Evolutionary conservation across 2,888 invertebrate species (phyloP), one percentile per base, ranked within the genome.

Genomic region (Agrochola litura): DNA sequence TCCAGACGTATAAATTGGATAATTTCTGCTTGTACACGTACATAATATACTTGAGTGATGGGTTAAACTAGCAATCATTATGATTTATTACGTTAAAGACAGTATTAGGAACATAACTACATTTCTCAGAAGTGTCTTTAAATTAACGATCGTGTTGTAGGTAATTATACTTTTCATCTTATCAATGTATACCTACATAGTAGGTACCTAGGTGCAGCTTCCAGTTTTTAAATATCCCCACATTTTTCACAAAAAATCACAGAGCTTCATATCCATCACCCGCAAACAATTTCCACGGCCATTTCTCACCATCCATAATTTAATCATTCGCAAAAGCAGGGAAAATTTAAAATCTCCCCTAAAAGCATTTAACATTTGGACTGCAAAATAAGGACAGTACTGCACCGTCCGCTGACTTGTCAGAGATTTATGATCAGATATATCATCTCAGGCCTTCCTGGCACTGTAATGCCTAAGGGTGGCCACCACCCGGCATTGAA

Each of bases 381-480:
- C 79, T 86, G 84, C 84, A 84, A 88, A 89, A 81, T 86, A 88
- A 84, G 81, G 84, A 79, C 76, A 81, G 74, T 64, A 64, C 73
- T 83, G 86, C 83, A 81, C 66, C 76, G 85, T 87, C 90, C 89
- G 91, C 86, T 89, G 92, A 92, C 90, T 88, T 88, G 83, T 88
- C 91, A 90, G 93, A 94, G 94, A 95, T 95, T 95, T 95, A 95
- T 94, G 92, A 89, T 90, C 89, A 92, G 91, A 95, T 95, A 95
- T 94, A 93, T 95, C 95, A 95, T 95, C 92, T 90, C 89, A 89
- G 92, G 90, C 90, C 91, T 76, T 73, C 87, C 89, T 87, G 84
- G 79, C 81, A n/a, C 69, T 73, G 69, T 83, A 70, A 70, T 70
- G 82, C 82, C 73, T 81, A 76, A 76, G 70, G 85, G 77, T 22